Conservation (phyloP, 2,888 invertebrate genomes). For the Drosophila parthenogenetica region DNA sequence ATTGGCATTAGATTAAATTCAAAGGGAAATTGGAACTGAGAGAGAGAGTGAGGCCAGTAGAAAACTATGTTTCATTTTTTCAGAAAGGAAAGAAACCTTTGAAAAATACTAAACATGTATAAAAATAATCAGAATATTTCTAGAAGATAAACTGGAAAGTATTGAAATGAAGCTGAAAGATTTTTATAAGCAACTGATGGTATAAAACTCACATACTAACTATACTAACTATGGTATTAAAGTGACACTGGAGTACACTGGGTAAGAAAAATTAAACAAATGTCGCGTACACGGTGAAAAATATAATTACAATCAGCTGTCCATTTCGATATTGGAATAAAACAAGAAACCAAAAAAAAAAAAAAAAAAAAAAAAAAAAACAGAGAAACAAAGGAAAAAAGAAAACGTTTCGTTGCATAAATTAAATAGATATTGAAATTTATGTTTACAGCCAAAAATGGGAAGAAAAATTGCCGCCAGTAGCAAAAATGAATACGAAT, state of each 20-base stretch:
- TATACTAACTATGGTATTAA: too few species aligned
- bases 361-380: neutral
- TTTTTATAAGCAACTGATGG: too few species aligned
- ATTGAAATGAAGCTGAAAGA: too few species aligned
- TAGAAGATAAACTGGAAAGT: too few species aligned
- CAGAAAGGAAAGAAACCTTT: too few species aligned
- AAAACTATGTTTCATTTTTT: neutral
- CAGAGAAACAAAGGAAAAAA: slow-evolving; percentile 5
- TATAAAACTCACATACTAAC: too few species aligned
- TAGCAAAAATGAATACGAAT: slow-evolving; percentile 14
- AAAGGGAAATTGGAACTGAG: neutral
- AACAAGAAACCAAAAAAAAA: neutral
- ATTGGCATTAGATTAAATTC: slow-evolving; percentile 6
- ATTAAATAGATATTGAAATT: slow-evolving; percentile 71
- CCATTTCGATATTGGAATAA: neutral
- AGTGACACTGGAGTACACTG: too few species aligned
- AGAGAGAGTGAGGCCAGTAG: neutral
- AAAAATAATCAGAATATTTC: too few species aligned
- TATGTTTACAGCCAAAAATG: slow-evolving; percentile 42
- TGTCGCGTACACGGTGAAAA: neutral
- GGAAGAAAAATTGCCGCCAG: slow-evolving; percentile 20
- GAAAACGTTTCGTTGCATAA: slow-evolving; percentile 69
- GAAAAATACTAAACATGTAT: too few species aligned
- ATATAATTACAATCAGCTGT: slow-evolving; percentile 15
- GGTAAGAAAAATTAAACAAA: too few species aligned